Percentiles rank a stretch among this genome's conserved stretches.
phyloP scores from a whole-genome alignment of 35 echinoderm and acorn worm genomes.

The Strongylocentrotus purpuratus region DNA sequence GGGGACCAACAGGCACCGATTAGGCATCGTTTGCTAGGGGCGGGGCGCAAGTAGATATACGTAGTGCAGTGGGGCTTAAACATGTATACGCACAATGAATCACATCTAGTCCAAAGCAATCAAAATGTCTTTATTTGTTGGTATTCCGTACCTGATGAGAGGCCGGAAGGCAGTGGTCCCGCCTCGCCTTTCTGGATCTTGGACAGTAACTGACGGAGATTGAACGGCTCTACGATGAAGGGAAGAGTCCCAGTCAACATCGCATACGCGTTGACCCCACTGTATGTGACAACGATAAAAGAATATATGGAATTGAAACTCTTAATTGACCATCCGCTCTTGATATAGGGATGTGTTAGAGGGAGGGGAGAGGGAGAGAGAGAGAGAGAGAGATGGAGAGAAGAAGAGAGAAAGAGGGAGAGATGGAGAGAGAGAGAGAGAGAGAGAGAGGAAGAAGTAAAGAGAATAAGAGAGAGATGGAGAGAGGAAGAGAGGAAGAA shows the following conservation, averaged over 20 bases:
- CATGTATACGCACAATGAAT: not conserved
- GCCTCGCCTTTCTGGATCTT: constrained; percentile 85
- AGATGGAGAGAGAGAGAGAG: not conserved
- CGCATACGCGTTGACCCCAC: constrained; percentile 89
- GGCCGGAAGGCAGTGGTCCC: constrained; percentile 64
- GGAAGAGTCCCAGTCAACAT: constrained; percentile 87
- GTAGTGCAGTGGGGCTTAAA: no score
- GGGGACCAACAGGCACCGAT: no score
- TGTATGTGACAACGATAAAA: constrained; percentile 2
- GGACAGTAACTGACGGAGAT: constrained; percentile 71
- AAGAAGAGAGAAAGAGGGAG: not conserved
- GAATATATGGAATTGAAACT: not conserved
- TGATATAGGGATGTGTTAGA: no score
- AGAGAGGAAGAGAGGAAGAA: not conserved
- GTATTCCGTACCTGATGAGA: constrained; percentile 72
- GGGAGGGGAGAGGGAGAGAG: not conserved
- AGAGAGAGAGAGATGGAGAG: not conserved
- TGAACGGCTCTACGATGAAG: constrained; percentile 93
- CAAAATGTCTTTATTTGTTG: not conserved
- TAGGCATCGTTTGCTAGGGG: no score
- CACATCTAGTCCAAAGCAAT: not conserved
- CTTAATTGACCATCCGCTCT: no score
- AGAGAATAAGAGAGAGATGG: not conserved
- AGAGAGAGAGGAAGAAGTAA: not conserved
- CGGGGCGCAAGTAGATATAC: no score